phyloP scores from a whole-genome alignment of 2,113 vertebrate genomes.

The Numenius arquata region DNA sequence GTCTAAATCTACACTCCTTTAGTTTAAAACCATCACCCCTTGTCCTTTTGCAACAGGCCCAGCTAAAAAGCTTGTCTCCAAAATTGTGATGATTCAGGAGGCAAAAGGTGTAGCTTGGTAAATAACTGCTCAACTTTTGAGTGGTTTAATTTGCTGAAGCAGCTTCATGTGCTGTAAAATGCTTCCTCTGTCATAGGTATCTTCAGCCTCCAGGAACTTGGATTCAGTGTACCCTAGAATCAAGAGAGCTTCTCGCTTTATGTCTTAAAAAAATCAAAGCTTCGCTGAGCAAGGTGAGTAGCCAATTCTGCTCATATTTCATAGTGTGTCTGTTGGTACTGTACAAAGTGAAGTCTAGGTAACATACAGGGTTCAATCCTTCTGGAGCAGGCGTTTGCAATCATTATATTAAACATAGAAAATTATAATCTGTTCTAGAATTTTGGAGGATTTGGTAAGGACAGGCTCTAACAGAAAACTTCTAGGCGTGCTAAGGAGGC shows the following conservation, averaged over 20 bases:
- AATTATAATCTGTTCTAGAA: neutral
- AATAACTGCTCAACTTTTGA: neutral
- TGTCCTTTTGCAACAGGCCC: neutral
- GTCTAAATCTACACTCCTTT: neutral
- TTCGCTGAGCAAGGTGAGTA: slow-evolving; percentile 77
- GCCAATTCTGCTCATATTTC: neutral
- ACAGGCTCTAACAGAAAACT: neutral
- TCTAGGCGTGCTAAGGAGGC: neutral
- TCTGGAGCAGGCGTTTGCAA: fast-evolving
- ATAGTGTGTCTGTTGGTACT: fast-evolving
- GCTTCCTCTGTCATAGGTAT: slow-evolving; percentile 74
- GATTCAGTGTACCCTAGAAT: slow-evolving; percentile 92
- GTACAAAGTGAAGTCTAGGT: neutral
- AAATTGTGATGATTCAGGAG: neutral
- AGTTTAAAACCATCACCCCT: neutral
- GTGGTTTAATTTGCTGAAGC: neutral
- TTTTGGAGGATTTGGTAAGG: neutral
- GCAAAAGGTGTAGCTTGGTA: neutral
- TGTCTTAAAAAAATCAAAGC: slow-evolving; percentile 96
- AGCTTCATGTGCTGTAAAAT: neutral
- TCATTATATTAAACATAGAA: neutral
- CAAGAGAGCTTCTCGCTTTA: slow-evolving; percentile 91
- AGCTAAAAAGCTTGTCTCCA: neutral
- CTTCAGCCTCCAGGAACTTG: slow-evolving; percentile 92
- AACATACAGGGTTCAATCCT: fast-evolving